phyloP scores from a whole-genome alignment of 2,113 vertebrate species.

The Xiphophorus hellerii region DNA sequence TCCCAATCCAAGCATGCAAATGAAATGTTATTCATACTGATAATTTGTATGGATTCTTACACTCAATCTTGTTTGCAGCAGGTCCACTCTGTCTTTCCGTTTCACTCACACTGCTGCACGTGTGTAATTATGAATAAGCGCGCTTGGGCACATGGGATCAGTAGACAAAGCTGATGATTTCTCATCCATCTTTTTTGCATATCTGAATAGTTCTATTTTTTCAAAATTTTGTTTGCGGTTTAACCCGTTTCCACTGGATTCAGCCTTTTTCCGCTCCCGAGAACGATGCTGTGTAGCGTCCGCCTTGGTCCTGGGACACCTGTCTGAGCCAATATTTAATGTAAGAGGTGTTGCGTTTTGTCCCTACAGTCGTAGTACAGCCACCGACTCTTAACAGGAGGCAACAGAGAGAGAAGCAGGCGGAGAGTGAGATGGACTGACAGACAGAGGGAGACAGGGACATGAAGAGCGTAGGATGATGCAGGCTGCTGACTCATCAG shows the following conservation, averaged over 20 bases:
- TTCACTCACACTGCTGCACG: neutral
- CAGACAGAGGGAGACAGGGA: constrained; percentile 19
- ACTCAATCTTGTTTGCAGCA: no score
- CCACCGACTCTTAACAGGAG: constrained; percentile 1
- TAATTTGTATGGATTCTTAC: no score
- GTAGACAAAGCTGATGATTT: constrained; percentile 48
- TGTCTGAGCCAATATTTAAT: neutral
- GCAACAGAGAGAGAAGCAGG: constrained; percentile 17
- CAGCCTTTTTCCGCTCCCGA: no score
- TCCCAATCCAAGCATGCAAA: no score
- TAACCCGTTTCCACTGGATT: neutral
- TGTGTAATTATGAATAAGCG: constrained; percentile 51
- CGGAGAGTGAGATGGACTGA: constrained; percentile 31
- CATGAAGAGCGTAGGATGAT: constrained; percentile 53
- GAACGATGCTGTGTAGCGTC: neutral
- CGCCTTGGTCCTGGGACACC: neutral
- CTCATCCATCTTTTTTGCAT: neutral
- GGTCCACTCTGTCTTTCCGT: no score
- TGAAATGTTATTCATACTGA: no score
- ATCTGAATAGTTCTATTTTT: neutral
- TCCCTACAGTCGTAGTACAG: constrained; percentile 6
- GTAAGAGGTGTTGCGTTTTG: constrained; percentile 1
- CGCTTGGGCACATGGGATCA: constrained; percentile 43
- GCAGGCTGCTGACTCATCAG: constrained; percentile 72
- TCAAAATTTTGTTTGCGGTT: neutral